phyloP scores from a whole-genome alignment of 2,888 invertebrate species.

The Clistopyga incitator region DNA sequence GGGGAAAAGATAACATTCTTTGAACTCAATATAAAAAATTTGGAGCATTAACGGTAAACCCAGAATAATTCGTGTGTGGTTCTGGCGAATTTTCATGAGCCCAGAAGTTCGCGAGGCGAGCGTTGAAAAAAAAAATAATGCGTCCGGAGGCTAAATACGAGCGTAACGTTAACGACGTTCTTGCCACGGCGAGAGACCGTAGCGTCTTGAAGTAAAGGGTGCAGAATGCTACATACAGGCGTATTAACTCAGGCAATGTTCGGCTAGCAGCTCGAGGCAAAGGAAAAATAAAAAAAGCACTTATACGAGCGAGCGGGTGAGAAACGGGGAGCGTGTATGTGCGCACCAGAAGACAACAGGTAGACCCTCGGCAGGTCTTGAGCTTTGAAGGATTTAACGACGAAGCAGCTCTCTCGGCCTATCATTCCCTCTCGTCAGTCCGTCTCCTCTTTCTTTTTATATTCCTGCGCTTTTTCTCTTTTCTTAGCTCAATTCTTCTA shows the following conservation, averaged over 20 bases:
- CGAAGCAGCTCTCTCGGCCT: constrained; percentile 34
- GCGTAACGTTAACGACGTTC: constrained; percentile 12
- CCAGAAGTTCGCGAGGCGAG: not conserved
- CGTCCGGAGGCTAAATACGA: constrained; percentile 8
- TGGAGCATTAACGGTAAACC: not conserved
- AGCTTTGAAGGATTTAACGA: constrained; percentile 51
- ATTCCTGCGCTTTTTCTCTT: constrained; percentile 29
- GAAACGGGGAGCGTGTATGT: constrained; percentile 39
- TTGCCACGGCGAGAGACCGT: not conserved
- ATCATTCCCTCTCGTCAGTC: constrained; percentile 39
- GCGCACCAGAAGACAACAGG: constrained; percentile 49
- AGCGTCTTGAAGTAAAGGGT: not conserved
- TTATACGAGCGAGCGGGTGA: constrained; percentile 39
- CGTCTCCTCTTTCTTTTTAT: constrained; percentile 12
- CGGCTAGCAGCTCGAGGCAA: not conserved
- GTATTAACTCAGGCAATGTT: constrained; percentile 12
- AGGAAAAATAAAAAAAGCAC: constrained; percentile 3
- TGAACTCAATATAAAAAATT: not conserved
- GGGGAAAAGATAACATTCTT: no score
- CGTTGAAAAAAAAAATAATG: not conserved
- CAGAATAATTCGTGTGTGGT: not conserved
- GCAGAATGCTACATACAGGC: not conserved
- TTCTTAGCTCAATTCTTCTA: constrained; percentile 42
- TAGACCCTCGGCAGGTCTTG: constrained; percentile 34
- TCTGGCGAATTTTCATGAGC: constrained; percentile 10